Evolutionary conservation across 2,113 vertebrate genomes (phyloP).

Genomic region (Lamprologus speciosus): DNA sequence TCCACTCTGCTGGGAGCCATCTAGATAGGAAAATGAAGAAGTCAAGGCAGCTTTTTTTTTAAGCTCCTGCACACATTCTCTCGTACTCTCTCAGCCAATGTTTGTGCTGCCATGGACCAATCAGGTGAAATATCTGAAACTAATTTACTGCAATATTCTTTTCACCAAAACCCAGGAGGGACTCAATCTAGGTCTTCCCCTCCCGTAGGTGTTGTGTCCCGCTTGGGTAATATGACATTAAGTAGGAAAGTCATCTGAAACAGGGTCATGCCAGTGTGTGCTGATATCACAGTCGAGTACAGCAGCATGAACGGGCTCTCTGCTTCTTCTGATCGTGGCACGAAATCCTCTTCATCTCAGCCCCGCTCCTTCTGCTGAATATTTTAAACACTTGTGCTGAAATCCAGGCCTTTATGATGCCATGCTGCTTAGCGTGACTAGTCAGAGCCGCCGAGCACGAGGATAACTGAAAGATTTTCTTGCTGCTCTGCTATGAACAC

Average conservation of each 20-base stretch:
- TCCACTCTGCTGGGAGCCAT: not conserved
- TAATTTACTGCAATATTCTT: conserved; percentile 1
- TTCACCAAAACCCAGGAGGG: conserved; percentile 22
- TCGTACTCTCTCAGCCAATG: not conserved
- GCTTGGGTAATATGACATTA: conserved; percentile 27
- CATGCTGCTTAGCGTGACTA: conserved; percentile 30
- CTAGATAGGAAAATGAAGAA: not conserved
- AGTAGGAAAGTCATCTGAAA: conserved; percentile 50
- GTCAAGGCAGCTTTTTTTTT: not conserved
- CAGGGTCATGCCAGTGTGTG: conserved; percentile 27
- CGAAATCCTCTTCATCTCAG: conserved; percentile 31
- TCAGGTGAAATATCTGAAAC: not conserved
- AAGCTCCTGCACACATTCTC: not conserved
- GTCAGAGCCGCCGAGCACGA: conserved; percentile 4
- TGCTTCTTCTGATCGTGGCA: conserved; percentile 19
- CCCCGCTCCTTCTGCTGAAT: conserved; percentile 36
- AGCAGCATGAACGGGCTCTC: conserved; percentile 8
- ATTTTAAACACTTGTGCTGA: conserved; percentile 47
- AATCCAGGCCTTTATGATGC: conserved; percentile 26
- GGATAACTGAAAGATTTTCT: not conserved
- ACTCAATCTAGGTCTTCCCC: conserved; percentile 29
- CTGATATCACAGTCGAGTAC: not conserved
- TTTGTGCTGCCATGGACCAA: not conserved
- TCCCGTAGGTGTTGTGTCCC: conserved; percentile 41
- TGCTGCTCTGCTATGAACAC: conserved; percentile 6